Evolutionary conservation across 2,113 vertebrate species (phyloP), one percentile per base, ranked within the genome.

Genomic region (Leptobrachium ailaonicum): DNA sequence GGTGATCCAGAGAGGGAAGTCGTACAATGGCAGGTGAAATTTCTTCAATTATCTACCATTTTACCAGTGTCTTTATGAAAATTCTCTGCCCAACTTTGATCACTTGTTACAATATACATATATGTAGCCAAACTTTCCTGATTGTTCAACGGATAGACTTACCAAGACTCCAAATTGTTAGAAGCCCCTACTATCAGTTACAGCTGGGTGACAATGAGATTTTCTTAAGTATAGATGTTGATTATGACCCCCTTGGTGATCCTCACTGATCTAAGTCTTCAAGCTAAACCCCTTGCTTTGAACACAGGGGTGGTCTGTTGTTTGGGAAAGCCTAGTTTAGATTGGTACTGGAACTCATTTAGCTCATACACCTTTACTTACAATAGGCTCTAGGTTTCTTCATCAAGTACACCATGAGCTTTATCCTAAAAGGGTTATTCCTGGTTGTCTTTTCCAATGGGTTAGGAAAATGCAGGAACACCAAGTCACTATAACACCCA

Each of bases 141-240:
- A 1, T 7, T 3, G 9, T 60, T 60, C 56, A 60, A 13, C 13
- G 56, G 11, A 14, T 13, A 60, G 11, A 60, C 56, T 12, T 12
- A 7, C 56, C 56, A 60, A 60, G 9, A 32, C 20, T 32, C 20
- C 20, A 32, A 32, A 60, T 60, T 11, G 13, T 60, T 56, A 44
- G 43, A 58, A 47, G 40, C 69, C 66, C 71, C 41, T 41, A 69
- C 71, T 64, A 5, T 56, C n/a, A 45, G 56, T 58, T 64, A 62
- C 79, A 75, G 73, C 54, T 81, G 79, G 71, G 70, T 75, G 72
- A 69, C 68, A 64, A 72, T 75, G 79, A 81, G 79, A 75, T 69
- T 11, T 63, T 8, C 53, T 44, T 32, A 43, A 62, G 42, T 71
- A 53, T 62, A 75, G 53, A 75, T 53, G 69, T 45, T 54, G 64